Base-by-base conservation (phyloP, 2,797 vertebrate species). In the Euthynnus affinis region DNA sequence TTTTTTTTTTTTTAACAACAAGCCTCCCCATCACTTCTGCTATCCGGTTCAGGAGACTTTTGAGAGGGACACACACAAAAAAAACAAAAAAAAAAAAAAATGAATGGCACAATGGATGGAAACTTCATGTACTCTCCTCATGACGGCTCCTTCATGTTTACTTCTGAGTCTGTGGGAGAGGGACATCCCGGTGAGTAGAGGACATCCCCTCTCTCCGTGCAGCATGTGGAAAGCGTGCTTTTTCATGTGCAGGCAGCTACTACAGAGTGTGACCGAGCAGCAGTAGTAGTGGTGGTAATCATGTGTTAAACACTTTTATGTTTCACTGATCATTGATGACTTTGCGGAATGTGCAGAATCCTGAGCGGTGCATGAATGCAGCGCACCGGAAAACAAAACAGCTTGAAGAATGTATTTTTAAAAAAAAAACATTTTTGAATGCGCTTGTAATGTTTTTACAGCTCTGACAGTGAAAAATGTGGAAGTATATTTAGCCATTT, bases 111-210 rank as follows among this genome's bases (percentile, higher is more conserved):
- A 0, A 91, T 93, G 88, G 92, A 97, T 53, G 94, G 93, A 84
- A 87, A 93, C 86, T 89, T 89, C 63, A 94, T 96, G 52, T 76
- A 85, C 0, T 62, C 92, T 68, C 88, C 85, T 13, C 93, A 93
- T 0, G 96, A 96, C 62, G 95, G 95, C 3, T 90, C 85, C 80
- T 98, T 98, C 93, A 97, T 98, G 96, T 98, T 98, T 84, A 98
- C 97, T 0, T 98, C 97, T 0, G 97, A 98, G 85, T 98, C 97
- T 0, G 97, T 98, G 75, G 97, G 97, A 92, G 97, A 98, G 93
- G 97, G 97, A 23, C 97, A 98, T 79, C 97, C 97, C 3, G 97
- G 97, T 98, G 93, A 97, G 97, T 92, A 82, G 71, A 68, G 34
- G 46, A 49, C 51, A n/a, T 25, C 23, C 57, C 53, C n/a, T n/a